A percentile compares a stretch with the other conserved stretches of the same genome.
Conservation (phyloP, 2,113 vertebrate species). For the Poecilia latipinna region DNA sequence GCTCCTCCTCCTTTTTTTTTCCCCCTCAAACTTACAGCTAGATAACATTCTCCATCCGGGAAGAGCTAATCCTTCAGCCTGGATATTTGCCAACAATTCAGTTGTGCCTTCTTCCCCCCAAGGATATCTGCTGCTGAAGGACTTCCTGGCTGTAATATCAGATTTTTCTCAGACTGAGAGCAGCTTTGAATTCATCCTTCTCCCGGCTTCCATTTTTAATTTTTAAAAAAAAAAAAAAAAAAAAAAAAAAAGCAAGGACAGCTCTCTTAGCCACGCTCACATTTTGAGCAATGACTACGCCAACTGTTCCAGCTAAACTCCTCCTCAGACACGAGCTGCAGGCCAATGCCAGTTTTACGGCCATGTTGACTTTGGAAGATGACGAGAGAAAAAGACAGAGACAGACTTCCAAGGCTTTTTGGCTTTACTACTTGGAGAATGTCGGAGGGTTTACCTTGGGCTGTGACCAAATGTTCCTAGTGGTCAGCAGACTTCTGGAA, state of each 20-base stretch:
- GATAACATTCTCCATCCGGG: slow-evolving; percentile 31
- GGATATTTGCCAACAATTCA: slow-evolving; percentile 55
- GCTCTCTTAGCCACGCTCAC: slow-evolving; percentile 7
- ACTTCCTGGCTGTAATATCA: slow-evolving; percentile 29
- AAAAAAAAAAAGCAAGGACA: slow-evolving; percentile 13
- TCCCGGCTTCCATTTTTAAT: slow-evolving; percentile 24
- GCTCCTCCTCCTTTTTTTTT: not conserved
- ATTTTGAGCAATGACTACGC: slow-evolving; percentile 3
- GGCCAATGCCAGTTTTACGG: slow-evolving; percentile 31
- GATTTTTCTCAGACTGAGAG: slow-evolving; percentile 11
- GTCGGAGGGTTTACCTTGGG: slow-evolving; percentile 48
- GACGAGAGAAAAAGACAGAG: slow-evolving; percentile 23
- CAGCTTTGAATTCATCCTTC: slow-evolving; percentile 20
- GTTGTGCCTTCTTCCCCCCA: slow-evolving; percentile 35
- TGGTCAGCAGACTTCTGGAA: slow-evolving; percentile 27
- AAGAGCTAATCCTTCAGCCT: slow-evolving; percentile 56
- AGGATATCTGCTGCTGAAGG: slow-evolving; percentile 60
- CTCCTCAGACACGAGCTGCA: slow-evolving; percentile 42
- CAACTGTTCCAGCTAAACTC: slow-evolving; percentile 40
- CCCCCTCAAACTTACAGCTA: slow-evolving; percentile 23
- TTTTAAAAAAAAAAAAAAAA: slow-evolving; percentile 11
- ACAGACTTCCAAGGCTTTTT: slow-evolving; percentile 23
- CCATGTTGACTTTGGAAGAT: slow-evolving; percentile 62
- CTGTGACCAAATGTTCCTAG: slow-evolving; percentile 34
- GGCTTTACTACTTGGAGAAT: slow-evolving; percentile 35